Conservation (phyloP, 1,140 invertebrate genomes). For the Melanaphis sacchari region DNA sequence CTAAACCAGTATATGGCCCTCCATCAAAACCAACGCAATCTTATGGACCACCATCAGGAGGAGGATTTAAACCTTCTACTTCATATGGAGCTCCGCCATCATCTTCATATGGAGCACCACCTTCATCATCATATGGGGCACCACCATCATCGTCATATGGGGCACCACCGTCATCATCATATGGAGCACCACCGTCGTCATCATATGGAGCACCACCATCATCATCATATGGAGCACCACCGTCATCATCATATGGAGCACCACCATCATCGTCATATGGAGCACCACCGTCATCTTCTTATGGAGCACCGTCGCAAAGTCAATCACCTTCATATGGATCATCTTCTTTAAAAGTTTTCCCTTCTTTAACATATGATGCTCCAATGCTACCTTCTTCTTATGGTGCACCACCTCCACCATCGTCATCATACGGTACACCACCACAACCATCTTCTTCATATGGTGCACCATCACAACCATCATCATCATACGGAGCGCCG, state of each 20-base stretch:
- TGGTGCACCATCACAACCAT: conserved; percentile 59
- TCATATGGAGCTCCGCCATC: conserved; percentile 63
- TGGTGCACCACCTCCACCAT: conserved; percentile 60
- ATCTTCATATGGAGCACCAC: background rate
- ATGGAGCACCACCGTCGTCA: background rate
- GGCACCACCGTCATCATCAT: background rate
- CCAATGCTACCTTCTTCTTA: conserved; percentile 59
- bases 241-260: background rate
- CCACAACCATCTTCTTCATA: conserved; percentile 43
- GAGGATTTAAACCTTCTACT: conserved; percentile 58
- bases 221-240: background rate
- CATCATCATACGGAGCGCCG: conserved; percentile 56
- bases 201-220: background rate
- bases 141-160: background rate
- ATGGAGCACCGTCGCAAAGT: conserved; percentile 61
- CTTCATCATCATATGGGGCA: background rate
- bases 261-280: background rate
- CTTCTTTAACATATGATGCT: conserved; percentile 57
- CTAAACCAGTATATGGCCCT: conserved; percentile 58
- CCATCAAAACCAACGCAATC: conserved; percentile 62
- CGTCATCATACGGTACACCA: conserved; percentile 59
- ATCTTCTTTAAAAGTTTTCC: conserved; percentile 63
- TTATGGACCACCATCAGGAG: conserved; percentile 63
- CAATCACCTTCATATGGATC: conserved; percentile 61
- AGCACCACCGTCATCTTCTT: conserved; percentile 61